Conservation (phyloP, 1,140 invertebrate genomes). For the Drosophila watanabei region DNA sequence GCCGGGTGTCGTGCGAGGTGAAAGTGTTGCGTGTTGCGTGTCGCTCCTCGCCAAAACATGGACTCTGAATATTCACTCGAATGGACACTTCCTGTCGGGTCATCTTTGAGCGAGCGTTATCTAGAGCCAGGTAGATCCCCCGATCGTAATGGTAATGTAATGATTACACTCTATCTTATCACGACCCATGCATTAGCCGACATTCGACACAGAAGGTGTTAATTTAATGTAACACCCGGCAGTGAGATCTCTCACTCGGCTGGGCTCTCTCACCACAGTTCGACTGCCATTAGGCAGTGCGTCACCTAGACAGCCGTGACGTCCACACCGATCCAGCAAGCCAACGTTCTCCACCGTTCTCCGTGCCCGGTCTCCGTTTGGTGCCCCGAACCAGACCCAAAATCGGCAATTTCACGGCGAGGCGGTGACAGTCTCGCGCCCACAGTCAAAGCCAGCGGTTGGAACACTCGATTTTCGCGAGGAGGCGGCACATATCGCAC, state of each 20-base stretch:
- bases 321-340: slow-evolving; percentile 12
- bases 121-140: slow-evolving; percentile 15
- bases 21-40: slow-evolving; percentile 2
- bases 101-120: slow-evolving; percentile 12
- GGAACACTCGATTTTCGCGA: slow-evolving; percentile 45
- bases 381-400: slow-evolving; percentile 53
- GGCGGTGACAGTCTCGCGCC: slow-evolving; percentile 65
- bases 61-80: background rate
- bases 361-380: background rate
- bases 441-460: slow-evolving; percentile 72
- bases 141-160: slow-evolving; percentile 24
- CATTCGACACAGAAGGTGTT: slow-evolving; percentile 47
- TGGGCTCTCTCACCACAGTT: slow-evolving; percentile 7
- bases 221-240: slow-evolving; percentile 44
- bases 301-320: slow-evolving; percentile 40
- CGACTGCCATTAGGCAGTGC: slow-evolving; percentile 48
- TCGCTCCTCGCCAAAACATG: background rate
- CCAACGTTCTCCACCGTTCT: slow-evolving; percentile 23
- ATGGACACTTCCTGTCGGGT: slow-evolving; percentile 25
- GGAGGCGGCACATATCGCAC: slow-evolving; percentile 23
- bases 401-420: slow-evolving; percentile 47
- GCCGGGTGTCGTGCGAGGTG: background rate
- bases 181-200: slow-evolving; percentile 23
- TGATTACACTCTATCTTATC: slow-evolving; percentile 50
- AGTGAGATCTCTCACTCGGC: slow-evolving; percentile 21